A percentile compares a stretch with the other conserved stretches of the same genome.
Conservation (phyloP, 2,113 vertebrate species). For the Melospiza melodia region DNA sequence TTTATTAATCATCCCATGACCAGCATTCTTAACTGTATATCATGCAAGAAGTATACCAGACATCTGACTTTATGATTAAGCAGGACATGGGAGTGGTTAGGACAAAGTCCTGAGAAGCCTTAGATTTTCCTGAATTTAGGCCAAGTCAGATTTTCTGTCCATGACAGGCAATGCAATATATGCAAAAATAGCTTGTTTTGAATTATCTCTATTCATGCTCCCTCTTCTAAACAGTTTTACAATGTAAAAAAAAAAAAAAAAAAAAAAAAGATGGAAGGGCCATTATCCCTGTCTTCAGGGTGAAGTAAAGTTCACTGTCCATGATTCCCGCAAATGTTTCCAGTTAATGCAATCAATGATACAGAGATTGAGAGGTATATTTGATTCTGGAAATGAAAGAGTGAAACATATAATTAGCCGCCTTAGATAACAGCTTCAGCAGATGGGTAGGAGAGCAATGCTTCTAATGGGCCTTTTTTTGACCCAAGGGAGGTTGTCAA, state of each 20-base stretch:
- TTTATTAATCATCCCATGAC: not conserved
- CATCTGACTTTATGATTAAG: not conserved
- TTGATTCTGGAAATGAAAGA: constrained; percentile 11
- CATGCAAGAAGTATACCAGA: not conserved
- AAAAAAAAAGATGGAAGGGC: not conserved
- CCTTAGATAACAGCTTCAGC: constrained; percentile 19
- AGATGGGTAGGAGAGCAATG: constrained; percentile 22
- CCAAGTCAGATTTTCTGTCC: not conserved
- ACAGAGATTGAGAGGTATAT: not conserved
- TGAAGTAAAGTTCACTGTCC: not conserved
- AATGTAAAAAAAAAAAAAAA: not conserved
- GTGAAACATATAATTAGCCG: constrained; percentile 14
- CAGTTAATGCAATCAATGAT: not conserved
- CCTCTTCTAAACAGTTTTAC: not conserved
- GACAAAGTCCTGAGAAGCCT: not conserved
- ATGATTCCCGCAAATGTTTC: not conserved
- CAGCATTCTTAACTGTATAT: not conserved
- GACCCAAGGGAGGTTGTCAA: not conserved
- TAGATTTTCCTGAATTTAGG: not conserved
- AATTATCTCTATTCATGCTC: not conserved
- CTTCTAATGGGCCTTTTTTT: constrained; percentile 11
- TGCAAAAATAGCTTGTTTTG: not conserved
- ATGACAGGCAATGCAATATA: not conserved
- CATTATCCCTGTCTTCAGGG: not conserved
- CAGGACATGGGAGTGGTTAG: not conserved